These are phyloP conservation scores for Poeciliopsis paucimaculata DNA, from an alignment of 2,797 vertebrate species.

Conservation along the genomic window DNA sequence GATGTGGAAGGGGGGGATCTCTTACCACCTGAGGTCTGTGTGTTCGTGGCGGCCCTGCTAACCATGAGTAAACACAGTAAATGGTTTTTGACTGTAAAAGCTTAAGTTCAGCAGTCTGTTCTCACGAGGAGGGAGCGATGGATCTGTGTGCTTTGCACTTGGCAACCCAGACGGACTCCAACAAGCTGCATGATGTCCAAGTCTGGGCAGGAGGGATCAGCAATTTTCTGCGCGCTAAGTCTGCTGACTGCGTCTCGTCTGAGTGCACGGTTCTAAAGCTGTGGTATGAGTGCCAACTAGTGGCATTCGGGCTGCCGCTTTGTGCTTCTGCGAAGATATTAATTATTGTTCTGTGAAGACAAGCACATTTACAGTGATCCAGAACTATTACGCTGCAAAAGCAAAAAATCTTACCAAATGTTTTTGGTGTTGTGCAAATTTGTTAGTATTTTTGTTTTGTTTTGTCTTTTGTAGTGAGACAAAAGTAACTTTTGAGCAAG, in stretches of 20 bases:
- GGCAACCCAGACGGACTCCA: conserved; percentile 13
- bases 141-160: conserved; percentile 11
- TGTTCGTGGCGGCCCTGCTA: conserved; percentile 62
- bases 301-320: background rate
- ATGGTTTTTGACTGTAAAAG: conserved; percentile 69
- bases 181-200: conserved; percentile 25
- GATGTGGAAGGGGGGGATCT: conserved; percentile 32
- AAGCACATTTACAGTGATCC: background rate
- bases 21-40: conserved; percentile 65
- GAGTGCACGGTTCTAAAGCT: background rate
- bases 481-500: too few species aligned
- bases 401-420: background rate
- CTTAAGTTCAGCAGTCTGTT: conserved; percentile 58
- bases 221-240: background rate
- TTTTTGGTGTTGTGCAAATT: too few species aligned
- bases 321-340: background rate
- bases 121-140: conserved; percentile 65
- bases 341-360: background rate
- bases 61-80: conserved; percentile 72
- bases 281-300: background rate
- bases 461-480: too few species aligned
- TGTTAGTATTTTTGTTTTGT: too few species aligned
- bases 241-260: background rate
- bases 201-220: conserved; percentile 16
- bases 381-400: background rate